Evolutionary conservation across 2,113 vertebrate genomes (phyloP).

Genomic region (Salvelinus namaycush): DNA sequence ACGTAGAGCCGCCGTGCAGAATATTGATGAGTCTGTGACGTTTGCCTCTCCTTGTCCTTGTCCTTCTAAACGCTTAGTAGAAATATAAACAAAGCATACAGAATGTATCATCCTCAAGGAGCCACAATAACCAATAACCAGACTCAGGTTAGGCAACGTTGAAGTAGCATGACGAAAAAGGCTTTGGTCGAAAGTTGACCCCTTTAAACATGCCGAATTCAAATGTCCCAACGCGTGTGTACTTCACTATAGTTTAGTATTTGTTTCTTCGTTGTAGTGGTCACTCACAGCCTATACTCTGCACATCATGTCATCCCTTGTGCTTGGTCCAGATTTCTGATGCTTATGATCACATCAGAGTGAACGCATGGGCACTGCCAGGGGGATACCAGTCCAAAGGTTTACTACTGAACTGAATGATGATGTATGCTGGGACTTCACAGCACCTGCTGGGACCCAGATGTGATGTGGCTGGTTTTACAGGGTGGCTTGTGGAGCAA

Average conservation of each 20-base stretch:
- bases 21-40: conserved; percentile 64
- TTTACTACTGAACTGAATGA: conserved; percentile 65
- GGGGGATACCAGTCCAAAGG: conserved; percentile 61
- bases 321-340: conserved; percentile 4
- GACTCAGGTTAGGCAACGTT: too few relatives aligned
- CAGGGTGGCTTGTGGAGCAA: conserved; percentile 62
- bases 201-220: neutral
- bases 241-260: neutral
- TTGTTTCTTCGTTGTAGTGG: neutral
- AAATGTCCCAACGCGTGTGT: neutral
- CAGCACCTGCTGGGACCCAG: conserved; percentile 76
- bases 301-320: neutral
- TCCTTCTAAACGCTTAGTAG: conserved; percentile 56
- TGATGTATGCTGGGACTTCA: conserved; percentile 70
- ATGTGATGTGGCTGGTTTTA: conserved; percentile 73
- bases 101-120: conserved; percentile 46
- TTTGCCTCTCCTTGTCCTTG: conserved; percentile 60
- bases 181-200: neutral
- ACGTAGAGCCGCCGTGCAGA: conserved; percentile 41
- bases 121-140: neutral
- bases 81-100: conserved; percentile 60
- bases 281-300: neutral
- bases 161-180: too few relatives aligned
- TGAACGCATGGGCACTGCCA: conserved; percentile 17
- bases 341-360: conserved; percentile 1